These are phyloP conservation scores for Ptilorrhoa leucosticta DNA, from an alignment of 2,113 vertebrate genomes.

Conservation along the genomic window DNA sequence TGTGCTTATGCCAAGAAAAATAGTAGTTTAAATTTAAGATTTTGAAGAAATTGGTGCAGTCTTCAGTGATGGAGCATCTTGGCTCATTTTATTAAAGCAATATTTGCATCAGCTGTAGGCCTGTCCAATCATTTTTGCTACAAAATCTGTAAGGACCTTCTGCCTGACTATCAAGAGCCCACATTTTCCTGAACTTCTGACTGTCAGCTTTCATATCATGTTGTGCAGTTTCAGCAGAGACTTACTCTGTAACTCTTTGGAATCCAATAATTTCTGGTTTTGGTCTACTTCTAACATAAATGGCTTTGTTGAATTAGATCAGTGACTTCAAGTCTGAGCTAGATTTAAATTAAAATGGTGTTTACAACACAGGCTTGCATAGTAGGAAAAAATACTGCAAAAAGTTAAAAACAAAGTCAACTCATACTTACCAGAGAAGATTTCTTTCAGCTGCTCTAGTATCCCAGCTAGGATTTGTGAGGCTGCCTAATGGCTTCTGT, in stretches of 20 bases:
- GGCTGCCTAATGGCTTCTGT: neutral
- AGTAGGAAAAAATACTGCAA: neutral
- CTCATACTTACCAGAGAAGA: neutral
- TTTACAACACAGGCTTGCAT: neutral
- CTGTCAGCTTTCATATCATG: neutral
- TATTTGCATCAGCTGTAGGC: neutral
- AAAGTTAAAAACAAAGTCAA: neutral
- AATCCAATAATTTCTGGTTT: neutral
- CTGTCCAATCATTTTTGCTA: neutral
- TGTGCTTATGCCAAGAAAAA: neutral
- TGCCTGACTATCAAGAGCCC: neutral
- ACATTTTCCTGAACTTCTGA: neutral
- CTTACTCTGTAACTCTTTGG: neutral
- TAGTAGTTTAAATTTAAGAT: neutral
- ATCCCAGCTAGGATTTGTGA: neutral
- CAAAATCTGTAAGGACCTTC: neutral
- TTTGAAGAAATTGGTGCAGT: neutral
- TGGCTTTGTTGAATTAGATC: neutral
- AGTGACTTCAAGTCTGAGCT: neutral
- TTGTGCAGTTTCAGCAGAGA: neutral
- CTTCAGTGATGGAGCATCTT: rapidly evolving
- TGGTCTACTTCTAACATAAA: neutral
- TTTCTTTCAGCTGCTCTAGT: neutral
- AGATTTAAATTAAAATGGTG: neutral
- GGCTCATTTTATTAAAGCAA: neutral